A percentile compares a stretch with the other conserved stretches of the same genome.
phyloP scores from a whole-genome alignment of 2,113 vertebrate species.

The Piliocolobus tephrosceles region DNA sequence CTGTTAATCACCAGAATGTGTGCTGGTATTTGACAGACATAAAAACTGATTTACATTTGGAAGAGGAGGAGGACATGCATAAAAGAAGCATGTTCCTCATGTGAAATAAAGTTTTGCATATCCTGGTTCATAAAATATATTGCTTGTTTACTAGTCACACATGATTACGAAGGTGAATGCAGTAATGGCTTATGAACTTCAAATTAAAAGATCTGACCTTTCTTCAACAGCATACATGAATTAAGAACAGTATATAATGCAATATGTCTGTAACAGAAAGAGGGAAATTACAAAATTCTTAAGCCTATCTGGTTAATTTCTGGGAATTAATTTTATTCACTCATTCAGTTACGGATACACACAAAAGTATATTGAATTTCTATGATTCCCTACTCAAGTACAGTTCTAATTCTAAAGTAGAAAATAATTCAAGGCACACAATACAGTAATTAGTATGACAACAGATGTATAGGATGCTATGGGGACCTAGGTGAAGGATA shows the following conservation, averaged over 20 bases:
- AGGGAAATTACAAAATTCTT: conserved; percentile 16
- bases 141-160: conserved; percentile 50
- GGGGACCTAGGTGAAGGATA: not conserved
- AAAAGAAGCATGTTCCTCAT: not conserved
- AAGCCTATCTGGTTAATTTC: conserved; percentile 11
- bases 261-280: not conserved
- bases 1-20: conserved; percentile 69
- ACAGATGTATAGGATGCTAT: not conserved
- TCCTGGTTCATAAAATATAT: conserved; percentile 24
- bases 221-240: not conserved
- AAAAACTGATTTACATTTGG: conserved; percentile 54
- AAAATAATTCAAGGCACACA: not conserved
- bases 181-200: not conserved
- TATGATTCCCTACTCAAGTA: not conserved
- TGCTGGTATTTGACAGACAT: conserved; percentile 62
- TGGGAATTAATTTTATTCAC: conserved; percentile 20
- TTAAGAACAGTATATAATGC: not conserved
- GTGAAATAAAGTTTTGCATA: conserved; percentile 56
- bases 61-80: conserved; percentile 48
- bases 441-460: not conserved
- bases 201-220: conserved; percentile 34
- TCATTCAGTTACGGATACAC: not conserved
- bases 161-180: conserved; percentile 1
- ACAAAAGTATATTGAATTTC: not conserved
- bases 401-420: not conserved